phyloP scores from a whole-genome alignment of 2,113 vertebrate species.

The Mungos mungo region DNA sequence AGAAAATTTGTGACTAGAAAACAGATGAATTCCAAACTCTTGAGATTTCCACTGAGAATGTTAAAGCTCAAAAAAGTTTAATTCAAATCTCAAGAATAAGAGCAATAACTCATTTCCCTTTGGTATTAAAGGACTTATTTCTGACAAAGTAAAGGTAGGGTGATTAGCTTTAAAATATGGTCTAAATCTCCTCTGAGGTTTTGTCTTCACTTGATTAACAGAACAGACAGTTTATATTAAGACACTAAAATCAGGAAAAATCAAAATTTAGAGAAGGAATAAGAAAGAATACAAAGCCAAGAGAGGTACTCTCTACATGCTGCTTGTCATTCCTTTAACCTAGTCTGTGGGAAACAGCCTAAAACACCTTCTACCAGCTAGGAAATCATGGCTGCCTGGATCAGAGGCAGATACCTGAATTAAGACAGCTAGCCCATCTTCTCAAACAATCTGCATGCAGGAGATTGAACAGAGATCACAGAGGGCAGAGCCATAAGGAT shows the following conservation, averaged over 20 bases:
- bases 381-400: background rate
- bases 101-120: background rate
- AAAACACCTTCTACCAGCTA: background rate
- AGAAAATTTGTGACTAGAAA: background rate
- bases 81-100: conserved; percentile 14
- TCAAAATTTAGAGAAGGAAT: background rate
- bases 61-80: background rate
- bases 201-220: background rate
- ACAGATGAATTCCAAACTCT: background rate
- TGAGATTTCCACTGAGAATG: background rate
- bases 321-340: background rate
- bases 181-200: background rate
- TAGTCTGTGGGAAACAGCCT: background rate
- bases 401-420: background rate
- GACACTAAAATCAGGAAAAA: background rate
- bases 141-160: background rate
- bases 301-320: background rate
- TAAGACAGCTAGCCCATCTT: background rate
- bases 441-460: background rate
- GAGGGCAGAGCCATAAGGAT: background rate
- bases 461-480: background rate
- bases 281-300: conserved; percentile 5
- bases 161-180: background rate
- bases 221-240: background rate
- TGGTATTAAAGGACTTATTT: conserved; percentile 28